A percentile compares a stretch with the other conserved stretches of the same genome.
These are phyloP conservation scores for Camponotus pennsylvanicus DNA, from an alignment of 1,140 invertebrate species.

Conservation along the genomic window DNA sequence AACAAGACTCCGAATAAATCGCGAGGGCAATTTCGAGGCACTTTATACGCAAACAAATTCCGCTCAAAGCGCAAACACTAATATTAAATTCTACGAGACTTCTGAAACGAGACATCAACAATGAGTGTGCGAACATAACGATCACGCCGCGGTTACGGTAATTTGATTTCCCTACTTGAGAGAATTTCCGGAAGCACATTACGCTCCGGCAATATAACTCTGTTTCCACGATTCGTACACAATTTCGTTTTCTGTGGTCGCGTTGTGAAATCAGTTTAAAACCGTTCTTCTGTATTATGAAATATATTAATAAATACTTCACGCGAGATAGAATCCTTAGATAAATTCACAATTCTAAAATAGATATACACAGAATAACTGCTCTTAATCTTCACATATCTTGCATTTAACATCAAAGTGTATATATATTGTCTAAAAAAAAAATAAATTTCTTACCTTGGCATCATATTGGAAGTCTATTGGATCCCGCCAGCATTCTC, in stretches of 20 bases:
- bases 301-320: background rate
- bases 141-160: background rate
- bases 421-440: background rate
- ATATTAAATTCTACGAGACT: conserved; percentile 30
- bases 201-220: background rate
- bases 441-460: conserved; percentile 20
- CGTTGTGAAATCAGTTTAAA: background rate
- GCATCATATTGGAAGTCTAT: background rate
- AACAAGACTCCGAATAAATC: conserved; percentile 26
- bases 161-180: conserved; percentile 26
- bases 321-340: background rate
- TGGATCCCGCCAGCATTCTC: background rate
- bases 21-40: background rate
- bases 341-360: background rate
- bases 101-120: background rate
- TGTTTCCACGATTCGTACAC: background rate
- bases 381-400: background rate
- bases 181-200: conserved; percentile 5
- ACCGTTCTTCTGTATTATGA: background rate
- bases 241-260: background rate
- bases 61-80: conserved; percentile 21
- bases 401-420: background rate
- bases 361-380: background rate
- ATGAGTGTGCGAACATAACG: background rate
- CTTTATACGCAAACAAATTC: conserved; percentile 6